A percentile compares a stretch with the other conserved stretches of the same genome.
Conservation (phyloP, 1,140 invertebrate genomes). For the Dendroctonus valens region DNA sequence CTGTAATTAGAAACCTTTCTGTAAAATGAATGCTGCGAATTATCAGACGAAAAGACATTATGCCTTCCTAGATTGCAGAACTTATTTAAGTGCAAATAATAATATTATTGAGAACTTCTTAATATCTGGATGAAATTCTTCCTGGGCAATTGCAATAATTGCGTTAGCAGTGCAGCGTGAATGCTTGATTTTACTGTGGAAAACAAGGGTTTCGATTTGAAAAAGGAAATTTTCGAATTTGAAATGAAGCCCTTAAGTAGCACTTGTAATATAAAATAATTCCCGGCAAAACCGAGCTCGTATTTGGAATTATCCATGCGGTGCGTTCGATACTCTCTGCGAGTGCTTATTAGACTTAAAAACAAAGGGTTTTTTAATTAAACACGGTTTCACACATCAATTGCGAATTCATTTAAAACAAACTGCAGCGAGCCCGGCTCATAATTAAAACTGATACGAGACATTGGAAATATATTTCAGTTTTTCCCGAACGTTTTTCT, state of each 20-base stretch:
- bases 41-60: conserved; percentile 60
- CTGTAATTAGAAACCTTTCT: conserved; percentile 62
- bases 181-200: no score
- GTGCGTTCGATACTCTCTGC: conserved; percentile 41
- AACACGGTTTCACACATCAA: conserved; percentile 48
- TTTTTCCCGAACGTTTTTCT: conserved; percentile 19
- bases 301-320: conserved; percentile 43
- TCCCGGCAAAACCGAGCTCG: conserved; percentile 28
- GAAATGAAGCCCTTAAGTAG: conserved; percentile 20
- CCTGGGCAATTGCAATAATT: no score
- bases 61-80: conserved; percentile 50
- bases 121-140: no score
- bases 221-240: conserved; percentile 10
- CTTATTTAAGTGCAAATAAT: conserved; percentile 46
- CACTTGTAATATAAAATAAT: conserved; percentile 24
- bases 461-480: conserved; percentile 39
- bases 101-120: conserved; percentile 32
- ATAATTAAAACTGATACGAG: conserved; percentile 46
- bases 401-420: conserved; percentile 47
- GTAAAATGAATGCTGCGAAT: conserved; percentile 61
- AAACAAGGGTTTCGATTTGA: background rate
- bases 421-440: conserved; percentile 39
- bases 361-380: conserved; percentile 49
- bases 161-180: no score
- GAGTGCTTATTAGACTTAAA: conserved; percentile 49